phyloP scores from a whole-genome alignment of 1,140 invertebrate genomes.

The Camponotus pennsylvanicus region DNA sequence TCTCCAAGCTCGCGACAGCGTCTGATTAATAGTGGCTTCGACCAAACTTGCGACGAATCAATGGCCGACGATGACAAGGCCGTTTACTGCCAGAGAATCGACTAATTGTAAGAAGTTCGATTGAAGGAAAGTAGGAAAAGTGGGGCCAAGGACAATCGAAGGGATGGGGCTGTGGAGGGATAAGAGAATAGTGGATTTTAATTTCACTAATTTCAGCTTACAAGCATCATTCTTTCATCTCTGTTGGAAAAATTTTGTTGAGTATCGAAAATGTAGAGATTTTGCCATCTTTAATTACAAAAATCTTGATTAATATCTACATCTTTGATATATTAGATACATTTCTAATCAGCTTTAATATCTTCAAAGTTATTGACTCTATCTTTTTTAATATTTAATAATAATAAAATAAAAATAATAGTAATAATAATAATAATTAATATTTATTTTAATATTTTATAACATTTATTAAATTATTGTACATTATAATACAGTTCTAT shows the following conservation, averaged over 20 bases:
- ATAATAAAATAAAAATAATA: too few relatives aligned
- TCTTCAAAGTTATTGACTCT: too few relatives aligned
- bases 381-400: not conserved
- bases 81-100: constrained; percentile 44
- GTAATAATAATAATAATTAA: too few relatives aligned
- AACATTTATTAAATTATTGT: too few relatives aligned
- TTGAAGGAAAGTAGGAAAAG: not conserved
- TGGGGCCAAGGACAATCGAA: constrained; percentile 18
- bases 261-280: not conserved
- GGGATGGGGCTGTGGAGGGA: too few relatives aligned
- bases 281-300: too few relatives aligned
- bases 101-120: not conserved
- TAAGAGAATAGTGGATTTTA: not conserved
- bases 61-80: constrained; percentile 56
- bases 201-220: constrained; percentile 21
- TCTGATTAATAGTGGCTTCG: constrained; percentile 56
- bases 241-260: not conserved
- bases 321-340: too few relatives aligned
- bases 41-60: constrained; percentile 55
- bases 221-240: not conserved
- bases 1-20: constrained; percentile 37
- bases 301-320: too few relatives aligned
- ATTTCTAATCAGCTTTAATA: not conserved
- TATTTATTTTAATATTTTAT: too few relatives aligned
- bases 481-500: too few relatives aligned